Base-by-base conservation (phyloP, 1,140 invertebrate genomes). In the Micrasema minimum region DNA sequence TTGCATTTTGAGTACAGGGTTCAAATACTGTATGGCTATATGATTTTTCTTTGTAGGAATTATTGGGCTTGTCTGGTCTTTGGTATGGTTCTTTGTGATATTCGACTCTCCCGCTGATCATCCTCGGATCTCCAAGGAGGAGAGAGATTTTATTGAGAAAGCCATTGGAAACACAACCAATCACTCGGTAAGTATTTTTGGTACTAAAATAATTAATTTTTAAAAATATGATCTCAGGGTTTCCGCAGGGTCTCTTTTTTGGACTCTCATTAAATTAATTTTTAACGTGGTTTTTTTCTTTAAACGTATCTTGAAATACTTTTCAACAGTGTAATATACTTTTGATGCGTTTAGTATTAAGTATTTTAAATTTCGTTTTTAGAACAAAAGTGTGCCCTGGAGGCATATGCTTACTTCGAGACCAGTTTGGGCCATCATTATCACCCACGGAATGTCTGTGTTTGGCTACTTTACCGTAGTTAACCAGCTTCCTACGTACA, bases 391-490 rank as follows among this genome's bases (percentile, higher is more conserved):
- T 35, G 90, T 93, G 0, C 96, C 96, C 0, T 98, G 96, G 96
- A 83, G 81, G 38, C 77, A 85, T 20, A 87, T 99, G 71, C 80
- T 98, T 5, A 90, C 88, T 0, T 96, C 95, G 0, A 77, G 86
- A 0, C 92, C 95, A 0, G 95, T 98, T 2, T 97, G 94, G 94
- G 95, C 96, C 1, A 95, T 98, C 77, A 88, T 97, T 61, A 81
- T 96, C 16, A 94, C 93, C 0, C 96, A 98, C 79, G 93, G 90
- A 37, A 90, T 93, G 64, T 95, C 95, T 70, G 96, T 98, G 69
- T 99, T 96, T 85, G 93, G 95, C 0, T 97, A 96, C 83, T 98
- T 98, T 83, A 97, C 94, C 2, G 90, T 98, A 46, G 89, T 98
- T 57, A 96, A 96, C 80, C 93, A 96, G 78, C 85, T 99, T 65